A percentile compares a stretch with the other conserved stretches of the same genome.
Conservation (phyloP, 2,113 vertebrate species). For the Alosa alosa region DNA sequence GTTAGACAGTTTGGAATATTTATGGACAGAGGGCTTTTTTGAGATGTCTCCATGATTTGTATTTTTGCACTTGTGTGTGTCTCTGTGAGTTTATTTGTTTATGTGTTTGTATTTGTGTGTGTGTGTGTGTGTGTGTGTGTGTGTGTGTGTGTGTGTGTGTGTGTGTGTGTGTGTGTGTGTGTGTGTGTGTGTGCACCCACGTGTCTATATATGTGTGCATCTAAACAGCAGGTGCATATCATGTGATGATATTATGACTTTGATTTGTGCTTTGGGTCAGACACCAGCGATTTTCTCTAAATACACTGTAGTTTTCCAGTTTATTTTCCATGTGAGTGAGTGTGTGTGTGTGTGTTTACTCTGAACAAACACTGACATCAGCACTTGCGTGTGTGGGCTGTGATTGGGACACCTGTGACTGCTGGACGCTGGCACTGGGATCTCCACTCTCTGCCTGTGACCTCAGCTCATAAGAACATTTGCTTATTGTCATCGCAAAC, state of each 20-base stretch:
- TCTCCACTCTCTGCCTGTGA: background rate
- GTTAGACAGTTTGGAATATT: constrained; percentile 25
- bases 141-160: background rate
- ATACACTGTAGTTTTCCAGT: background rate
- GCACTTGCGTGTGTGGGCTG: background rate
- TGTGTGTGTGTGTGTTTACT: background rate
- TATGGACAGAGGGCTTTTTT: constrained; percentile 1
- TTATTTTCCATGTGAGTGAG: background rate
- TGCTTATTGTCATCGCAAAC: background rate
- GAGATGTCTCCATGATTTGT: background rate
- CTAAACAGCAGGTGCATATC: constrained; percentile 11
- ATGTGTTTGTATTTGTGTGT: background rate
- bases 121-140: background rate
- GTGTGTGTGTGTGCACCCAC: background rate
- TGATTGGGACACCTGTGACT: background rate
- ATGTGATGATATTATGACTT: background rate
- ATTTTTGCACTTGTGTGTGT: background rate
- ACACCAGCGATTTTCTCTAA: background rate
- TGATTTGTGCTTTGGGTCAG: background rate
- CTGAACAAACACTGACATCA: constrained; percentile 15
- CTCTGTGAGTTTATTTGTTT: background rate
- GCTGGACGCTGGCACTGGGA: background rate
- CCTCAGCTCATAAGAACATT: background rate
- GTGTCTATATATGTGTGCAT: background rate
- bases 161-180: constrained; percentile 7